These are phyloP conservation scores for Podarcis cretensis DNA, from an alignment of 2,113 vertebrate species.

Conservation along the genomic window DNA sequence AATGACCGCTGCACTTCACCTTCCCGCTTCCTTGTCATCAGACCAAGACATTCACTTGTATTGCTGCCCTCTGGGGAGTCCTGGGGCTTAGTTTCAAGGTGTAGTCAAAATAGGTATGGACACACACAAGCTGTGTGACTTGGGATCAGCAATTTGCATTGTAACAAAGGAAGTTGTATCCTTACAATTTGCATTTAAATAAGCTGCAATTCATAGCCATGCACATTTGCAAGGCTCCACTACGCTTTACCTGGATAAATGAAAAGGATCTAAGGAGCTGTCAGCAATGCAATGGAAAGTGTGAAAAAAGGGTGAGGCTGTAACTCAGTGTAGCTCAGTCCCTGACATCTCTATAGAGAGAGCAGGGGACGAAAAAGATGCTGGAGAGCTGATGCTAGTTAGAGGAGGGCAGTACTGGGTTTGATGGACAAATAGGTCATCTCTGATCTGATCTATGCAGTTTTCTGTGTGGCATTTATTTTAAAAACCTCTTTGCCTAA, in stretches of 20 bases:
- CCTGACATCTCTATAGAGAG: neutral
- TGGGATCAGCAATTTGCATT: constrained; percentile 73
- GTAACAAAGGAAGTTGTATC: constrained; percentile 76
- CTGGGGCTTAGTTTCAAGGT: neutral
- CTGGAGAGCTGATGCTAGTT: neutral
- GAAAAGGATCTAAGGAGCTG: neutral
- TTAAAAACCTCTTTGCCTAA: neutral
- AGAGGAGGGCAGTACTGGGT: neutral
- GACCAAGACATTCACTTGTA: neutral
- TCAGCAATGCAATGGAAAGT: rapidly evolving
- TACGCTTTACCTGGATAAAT: neutral
- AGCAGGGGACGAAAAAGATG: neutral
- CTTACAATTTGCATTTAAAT: constrained; percentile 78
- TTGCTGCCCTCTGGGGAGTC: neutral
- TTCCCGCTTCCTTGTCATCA: rapidly evolving
- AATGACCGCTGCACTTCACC: rapidly evolving
- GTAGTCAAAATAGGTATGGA: constrained; percentile 21
- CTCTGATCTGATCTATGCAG: neutral
- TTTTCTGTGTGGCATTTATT: neutral
- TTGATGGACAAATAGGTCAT: neutral
- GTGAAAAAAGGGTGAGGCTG: neutral
- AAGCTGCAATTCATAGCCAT: constrained; percentile 44
- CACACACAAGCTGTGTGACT: constrained; percentile 9
- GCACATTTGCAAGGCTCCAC: neutral
- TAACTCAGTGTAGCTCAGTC: neutral